Percentiles rank a stretch among this genome's conserved stretches.
Conservation (phyloP, 64 coral and sea anemone species). For the Trachythela sp. region DNA sequence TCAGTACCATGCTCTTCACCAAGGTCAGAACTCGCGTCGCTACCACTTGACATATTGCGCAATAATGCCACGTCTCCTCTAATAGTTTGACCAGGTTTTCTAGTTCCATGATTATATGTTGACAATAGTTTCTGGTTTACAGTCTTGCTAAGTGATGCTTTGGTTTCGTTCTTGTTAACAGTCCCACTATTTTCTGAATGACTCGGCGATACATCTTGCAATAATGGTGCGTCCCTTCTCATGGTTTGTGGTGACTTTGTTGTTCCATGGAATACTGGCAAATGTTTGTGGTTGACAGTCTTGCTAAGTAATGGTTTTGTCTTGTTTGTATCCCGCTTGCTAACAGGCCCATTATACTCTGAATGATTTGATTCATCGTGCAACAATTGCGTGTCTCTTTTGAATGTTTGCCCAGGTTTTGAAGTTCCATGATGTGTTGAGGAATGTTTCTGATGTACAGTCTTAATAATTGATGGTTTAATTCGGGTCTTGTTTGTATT, state of each 20-base stretch:
- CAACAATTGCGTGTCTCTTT: neutral
- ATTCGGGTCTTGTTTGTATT: neutral
- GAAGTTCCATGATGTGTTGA: neutral
- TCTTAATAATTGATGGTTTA: neutral
- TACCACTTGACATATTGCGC: neutral
- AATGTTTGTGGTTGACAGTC: neutral
- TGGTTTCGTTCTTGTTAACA: too few species aligned
- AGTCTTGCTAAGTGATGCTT: neutral
- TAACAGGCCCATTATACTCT: neutral
- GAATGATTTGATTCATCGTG: neutral
- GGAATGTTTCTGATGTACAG: neutral
- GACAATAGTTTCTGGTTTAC: neutral
- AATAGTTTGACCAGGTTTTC: neutral
- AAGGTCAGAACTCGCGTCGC: conserved; percentile 1
- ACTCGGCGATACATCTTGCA: neutral
- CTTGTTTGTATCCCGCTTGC: neutral
- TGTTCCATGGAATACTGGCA: neutral
- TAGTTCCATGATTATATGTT: neutral
- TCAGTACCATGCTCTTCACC: neutral
- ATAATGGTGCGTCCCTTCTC: neutral
- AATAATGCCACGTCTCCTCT: neutral
- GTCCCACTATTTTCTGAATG: neutral
- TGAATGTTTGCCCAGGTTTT: neutral
- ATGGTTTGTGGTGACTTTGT: neutral
- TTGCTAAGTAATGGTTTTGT: neutral